A percentile compares a stretch with the other conserved stretches of the same genome.
Conservation (phyloP, 2,797 vertebrate species). For the Enteromius unitaeniatus region DNA sequence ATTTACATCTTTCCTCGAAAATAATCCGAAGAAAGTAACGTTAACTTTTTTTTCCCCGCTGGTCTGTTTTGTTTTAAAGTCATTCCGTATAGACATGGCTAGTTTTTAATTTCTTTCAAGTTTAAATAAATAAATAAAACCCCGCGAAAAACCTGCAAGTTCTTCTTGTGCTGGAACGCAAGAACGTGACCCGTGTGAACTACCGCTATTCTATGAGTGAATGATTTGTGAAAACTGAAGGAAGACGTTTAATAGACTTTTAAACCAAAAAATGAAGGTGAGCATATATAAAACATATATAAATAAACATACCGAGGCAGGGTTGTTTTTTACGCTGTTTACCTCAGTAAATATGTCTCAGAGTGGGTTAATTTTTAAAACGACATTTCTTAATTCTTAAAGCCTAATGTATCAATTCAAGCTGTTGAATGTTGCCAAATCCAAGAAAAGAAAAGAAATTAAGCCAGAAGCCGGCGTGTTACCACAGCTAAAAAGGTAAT, state of each 20-base stretch:
- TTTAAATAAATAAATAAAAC: not conserved
- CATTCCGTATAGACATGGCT: not conserved
- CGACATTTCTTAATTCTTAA: no score
- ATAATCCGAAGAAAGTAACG: not conserved
- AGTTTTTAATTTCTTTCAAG: not conserved
- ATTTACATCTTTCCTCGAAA: not conserved
- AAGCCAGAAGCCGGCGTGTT: no score
- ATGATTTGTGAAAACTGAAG: not conserved
- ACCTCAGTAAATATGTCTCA: not conserved
- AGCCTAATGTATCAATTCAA: no score
- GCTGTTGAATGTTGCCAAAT: not conserved
- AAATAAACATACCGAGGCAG: not conserved
- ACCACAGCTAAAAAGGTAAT: not conserved
- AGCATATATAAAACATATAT: not conserved
- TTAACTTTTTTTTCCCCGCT: not conserved
- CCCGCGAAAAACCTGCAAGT: not conserved
- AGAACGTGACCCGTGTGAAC: not conserved
- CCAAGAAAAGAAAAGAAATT: not conserved
- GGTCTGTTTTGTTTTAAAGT: not conserved
- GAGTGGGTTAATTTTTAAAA: not conserved
- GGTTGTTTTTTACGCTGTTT: not conserved
- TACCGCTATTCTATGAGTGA: not conserved
- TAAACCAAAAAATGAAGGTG: not conserved
- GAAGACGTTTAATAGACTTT: not conserved
- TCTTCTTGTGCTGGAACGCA: not conserved